A percentile compares a stretch with the other conserved stretches of the same genome.
These are phyloP conservation scores for Dermochelys coriacea DNA, from an alignment of 2,797 vertebrate species.

Conservation along the genomic window DNA sequence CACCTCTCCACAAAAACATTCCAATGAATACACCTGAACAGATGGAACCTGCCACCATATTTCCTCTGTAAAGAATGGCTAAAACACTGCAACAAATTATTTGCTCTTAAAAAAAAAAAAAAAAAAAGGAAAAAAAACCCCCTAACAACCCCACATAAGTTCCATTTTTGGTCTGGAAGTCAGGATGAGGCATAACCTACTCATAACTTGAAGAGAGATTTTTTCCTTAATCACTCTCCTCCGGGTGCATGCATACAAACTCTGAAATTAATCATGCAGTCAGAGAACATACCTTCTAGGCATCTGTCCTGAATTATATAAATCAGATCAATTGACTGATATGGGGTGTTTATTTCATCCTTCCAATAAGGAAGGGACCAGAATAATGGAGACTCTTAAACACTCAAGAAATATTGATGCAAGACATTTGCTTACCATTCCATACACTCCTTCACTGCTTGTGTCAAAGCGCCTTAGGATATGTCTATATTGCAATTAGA, in stretches of 20 bases:
- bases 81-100: slow-evolving; percentile 67
- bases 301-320: slow-evolving; percentile 46
- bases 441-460: not conserved
- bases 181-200: slow-evolving; percentile 39
- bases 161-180: slow-evolving; percentile 70
- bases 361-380: slow-evolving; percentile 57
- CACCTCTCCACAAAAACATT: slow-evolving; percentile 51
- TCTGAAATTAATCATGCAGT: slow-evolving; percentile 9
- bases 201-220: slow-evolving; percentile 22
- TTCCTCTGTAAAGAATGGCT: slow-evolving; percentile 65
- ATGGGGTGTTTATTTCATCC: slow-evolving; percentile 42
- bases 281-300: slow-evolving; percentile 5
- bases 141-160: slow-evolving; percentile 19
- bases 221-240: slow-evolving; percentile 20
- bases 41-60: slow-evolving; percentile 58
- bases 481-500: not conserved
- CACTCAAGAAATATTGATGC: slow-evolving; percentile 30
- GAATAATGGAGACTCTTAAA: slow-evolving; percentile 32
- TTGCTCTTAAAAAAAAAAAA: slow-evolving; percentile 62
- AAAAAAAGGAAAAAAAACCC: not conserved
- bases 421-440: slow-evolving; percentile 52
- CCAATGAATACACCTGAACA: slow-evolving; percentile 63
- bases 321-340: slow-evolving; percentile 26
- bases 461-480: not conserved
- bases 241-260: not conserved